phyloP scores from a whole-genome alignment of 2,797 vertebrate species.

The Chelon labrosus region DNA sequence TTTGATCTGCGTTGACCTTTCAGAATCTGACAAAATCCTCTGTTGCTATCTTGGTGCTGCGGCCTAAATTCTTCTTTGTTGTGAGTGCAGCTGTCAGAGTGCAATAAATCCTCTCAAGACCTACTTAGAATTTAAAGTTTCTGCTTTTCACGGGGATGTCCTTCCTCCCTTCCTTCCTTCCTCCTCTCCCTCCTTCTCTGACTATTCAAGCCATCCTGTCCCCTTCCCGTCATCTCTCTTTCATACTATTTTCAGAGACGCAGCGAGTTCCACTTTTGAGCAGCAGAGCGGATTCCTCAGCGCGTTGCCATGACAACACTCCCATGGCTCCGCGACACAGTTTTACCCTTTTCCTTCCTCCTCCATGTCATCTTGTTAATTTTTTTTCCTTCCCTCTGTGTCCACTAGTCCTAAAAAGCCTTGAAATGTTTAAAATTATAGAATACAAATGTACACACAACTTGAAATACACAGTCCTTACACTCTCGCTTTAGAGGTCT shows the following conservation, averaged over 20 bases:
- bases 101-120: conserved; percentile 18
- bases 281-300: conserved; percentile 47
- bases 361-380: conserved; percentile 11
- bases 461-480: not conserved
- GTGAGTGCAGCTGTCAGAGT: conserved; percentile 15
- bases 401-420: conserved; percentile 4
- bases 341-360: conserved; percentile 21
- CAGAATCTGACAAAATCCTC: not conserved
- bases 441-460: not conserved
- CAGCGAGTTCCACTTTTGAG: conserved; percentile 51
- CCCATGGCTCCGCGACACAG: conserved; percentile 51
- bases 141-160: conserved; percentile 7
- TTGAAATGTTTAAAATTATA: not conserved
- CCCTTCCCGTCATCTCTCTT: conserved; percentile 20
- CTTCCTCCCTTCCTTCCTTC: not conserved
- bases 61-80: not conserved
- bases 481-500: too few relatives aligned
- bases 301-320: conserved; percentile 61
- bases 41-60: not conserved
- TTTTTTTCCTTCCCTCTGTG: conserved; percentile 1
- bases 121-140: conserved; percentile 14
- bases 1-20: conserved; percentile 7
- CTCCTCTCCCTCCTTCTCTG: not conserved
- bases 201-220: not conserved
- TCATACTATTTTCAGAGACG: conserved; percentile 53